Percentiles rank a stretch among this genome's conserved stretches.
Evolutionary conservation across 2,797 vertebrate genomes (phyloP).

Genomic region (Phoebastria nigripes): DNA sequence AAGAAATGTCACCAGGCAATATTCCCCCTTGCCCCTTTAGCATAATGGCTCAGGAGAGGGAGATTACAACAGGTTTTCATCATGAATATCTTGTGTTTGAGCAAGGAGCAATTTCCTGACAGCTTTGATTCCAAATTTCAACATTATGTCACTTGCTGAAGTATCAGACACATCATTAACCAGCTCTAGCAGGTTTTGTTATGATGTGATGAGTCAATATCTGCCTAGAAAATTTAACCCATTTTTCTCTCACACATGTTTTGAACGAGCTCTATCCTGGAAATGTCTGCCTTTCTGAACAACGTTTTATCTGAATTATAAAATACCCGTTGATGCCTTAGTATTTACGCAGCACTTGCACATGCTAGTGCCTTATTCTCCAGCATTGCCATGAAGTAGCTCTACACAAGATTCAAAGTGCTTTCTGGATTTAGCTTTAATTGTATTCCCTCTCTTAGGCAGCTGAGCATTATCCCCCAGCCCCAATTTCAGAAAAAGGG

Average conservation of each 20-base stretch:
- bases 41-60: constrained; percentile 26
- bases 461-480: background rate
- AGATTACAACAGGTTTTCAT: constrained; percentile 65
- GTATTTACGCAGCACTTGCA: background rate
- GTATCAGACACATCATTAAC: constrained; percentile 69
- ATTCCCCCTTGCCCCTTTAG: background rate
- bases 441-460: background rate
- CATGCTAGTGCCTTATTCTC: background rate
- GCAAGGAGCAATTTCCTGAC: constrained; percentile 60
- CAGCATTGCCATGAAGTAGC: background rate
- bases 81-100: constrained; percentile 49
- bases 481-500: background rate
- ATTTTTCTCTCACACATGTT: background rate
- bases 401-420: background rate
- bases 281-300: background rate
- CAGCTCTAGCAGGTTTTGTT: constrained; percentile 64
- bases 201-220: constrained; percentile 67
- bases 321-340: background rate
- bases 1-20: constrained; percentile 37
- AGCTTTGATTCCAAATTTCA: constrained; percentile 69
- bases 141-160: constrained; percentile 68
- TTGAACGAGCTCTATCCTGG: background rate
- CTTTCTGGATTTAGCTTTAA: background rate
- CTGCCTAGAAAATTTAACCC: constrained; percentile 59
- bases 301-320: background rate